Conservation (phyloP, 1,140 invertebrate species). For the Patella vulgata region DNA sequence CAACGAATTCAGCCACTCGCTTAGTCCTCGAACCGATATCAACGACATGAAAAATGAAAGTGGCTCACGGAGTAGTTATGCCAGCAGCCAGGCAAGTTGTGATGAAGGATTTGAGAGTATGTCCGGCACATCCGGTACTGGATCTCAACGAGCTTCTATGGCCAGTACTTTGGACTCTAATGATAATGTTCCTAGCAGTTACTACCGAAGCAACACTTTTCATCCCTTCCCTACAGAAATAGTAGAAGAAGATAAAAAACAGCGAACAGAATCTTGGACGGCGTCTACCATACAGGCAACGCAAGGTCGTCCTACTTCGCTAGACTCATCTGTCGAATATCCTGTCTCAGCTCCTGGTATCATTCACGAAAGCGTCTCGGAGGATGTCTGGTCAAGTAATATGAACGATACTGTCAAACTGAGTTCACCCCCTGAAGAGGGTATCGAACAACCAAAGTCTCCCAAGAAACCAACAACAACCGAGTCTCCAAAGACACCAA, state of each 20-base stretch:
- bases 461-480: conserved; percentile 21
- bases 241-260: conserved; percentile 50
- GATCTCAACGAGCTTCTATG: conserved; percentile 63
- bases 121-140: conserved; percentile 49
- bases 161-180: conserved; percentile 63
- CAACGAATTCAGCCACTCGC: conserved; percentile 2
- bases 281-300: conserved; percentile 36
- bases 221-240: conserved; percentile 19
- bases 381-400: conserved; percentile 51
- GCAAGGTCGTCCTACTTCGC: conserved; percentile 29
- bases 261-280: conserved; percentile 59
- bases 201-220: conserved; percentile 30
- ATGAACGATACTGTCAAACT: conserved; percentile 27
- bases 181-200: conserved; percentile 30
- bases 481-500: conserved; percentile 26
- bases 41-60: conserved; percentile 52
- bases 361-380: conserved; percentile 48
- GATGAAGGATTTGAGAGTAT: conserved; percentile 65
- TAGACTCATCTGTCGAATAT: conserved; percentile 44
- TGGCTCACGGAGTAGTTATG: conserved; percentile 56
- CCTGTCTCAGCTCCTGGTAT: conserved; percentile 49
- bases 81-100: conserved; percentile 50
- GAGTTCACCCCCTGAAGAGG: conserved; percentile 18
- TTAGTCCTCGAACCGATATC: conserved; percentile 35
- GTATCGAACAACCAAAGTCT: not conserved